Evolutionary conservation across 2,888 invertebrate species (phyloP), one percentile per base, ranked within the genome.

Genomic region (Nymphalis polychloros): DNA sequence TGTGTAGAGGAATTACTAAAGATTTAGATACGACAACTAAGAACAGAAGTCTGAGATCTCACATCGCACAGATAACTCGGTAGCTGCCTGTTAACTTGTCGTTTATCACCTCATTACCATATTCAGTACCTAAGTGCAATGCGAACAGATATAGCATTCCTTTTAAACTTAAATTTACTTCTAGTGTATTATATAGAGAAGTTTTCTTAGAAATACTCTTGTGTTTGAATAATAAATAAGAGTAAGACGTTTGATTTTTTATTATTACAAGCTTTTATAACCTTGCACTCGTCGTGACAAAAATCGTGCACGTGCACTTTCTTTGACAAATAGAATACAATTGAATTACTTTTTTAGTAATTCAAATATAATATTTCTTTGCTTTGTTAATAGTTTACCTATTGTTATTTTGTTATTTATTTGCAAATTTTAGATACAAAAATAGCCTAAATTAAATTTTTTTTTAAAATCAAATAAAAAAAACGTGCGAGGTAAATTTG

Each of bases 91-190:
- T 80, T 78, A 69, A 73, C 70, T 75, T 78, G 78, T 69, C 69
- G 63, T 69, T 69, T 69, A 66, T 78, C 80, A 80, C 75, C 76
- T 77, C 76, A 80, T 79, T 81, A 79, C 76, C 76, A 79, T 80
- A 77, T 78, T 79, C 76, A 73, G 72, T 71, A 61, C 59, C 70
- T 67, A 71, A 68, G 69, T 70, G 59, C 75, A 74, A 59, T 73
- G 68, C 64, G 62, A 72, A 71, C 23, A 57, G 62, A 60, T 61
- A 60, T 53, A 64, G 46, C 52, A 67, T 62, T 69, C 63, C 52
- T 69, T 59, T 68, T 66, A 64, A 61, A 61, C 41, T 55, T 48
- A 61, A 53, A 55, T 66, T 47, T 66, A 61, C 48, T 31, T 41
- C 19, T n/a, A 57, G 57, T 17, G 1, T 17, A 19, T 53, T 50